phyloP scores from a whole-genome alignment of 2,113 vertebrate species.

The Semnornis frantzii region DNA sequence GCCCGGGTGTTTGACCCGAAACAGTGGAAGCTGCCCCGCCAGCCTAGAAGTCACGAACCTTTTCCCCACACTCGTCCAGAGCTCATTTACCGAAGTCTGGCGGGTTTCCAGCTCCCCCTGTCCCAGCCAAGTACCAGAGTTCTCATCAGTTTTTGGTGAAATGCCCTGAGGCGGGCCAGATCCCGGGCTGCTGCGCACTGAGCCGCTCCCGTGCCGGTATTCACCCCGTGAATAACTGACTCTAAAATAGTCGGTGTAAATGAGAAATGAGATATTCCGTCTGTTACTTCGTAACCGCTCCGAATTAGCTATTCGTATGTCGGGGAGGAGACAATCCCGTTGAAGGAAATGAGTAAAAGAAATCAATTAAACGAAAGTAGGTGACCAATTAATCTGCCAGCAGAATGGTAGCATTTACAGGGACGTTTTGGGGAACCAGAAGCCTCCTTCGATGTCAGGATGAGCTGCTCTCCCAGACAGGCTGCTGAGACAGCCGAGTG shows the following conservation, averaged over 20 bases:
- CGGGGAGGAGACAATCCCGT: fast-evolving
- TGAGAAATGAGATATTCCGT: not conserved
- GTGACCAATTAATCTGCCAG: not conserved
- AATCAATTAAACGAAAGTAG: not conserved
- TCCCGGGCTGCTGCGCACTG: not conserved
- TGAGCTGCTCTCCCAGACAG: not conserved
- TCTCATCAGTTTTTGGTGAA: not conserved
- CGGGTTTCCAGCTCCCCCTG: not conserved
- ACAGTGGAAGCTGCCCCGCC: not conserved
- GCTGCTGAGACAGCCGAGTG: not conserved
- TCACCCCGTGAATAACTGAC: not conserved
- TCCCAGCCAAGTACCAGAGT: not conserved
- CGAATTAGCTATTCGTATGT: not conserved
- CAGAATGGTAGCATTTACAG: not conserved
- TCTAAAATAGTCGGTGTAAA: not conserved
- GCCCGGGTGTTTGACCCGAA: no score
- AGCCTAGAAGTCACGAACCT: not conserved
- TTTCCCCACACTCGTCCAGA: not conserved
- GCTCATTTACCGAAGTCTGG: not conserved
- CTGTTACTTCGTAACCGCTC: not conserved
- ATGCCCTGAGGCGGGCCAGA: not conserved
- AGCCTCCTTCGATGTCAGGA: not conserved
- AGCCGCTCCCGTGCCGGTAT: not conserved
- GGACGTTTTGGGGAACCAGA: not conserved
- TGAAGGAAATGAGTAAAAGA: not conserved